Percentiles rank a stretch among this genome's conserved stretches.
Conservation (phyloP, 2,888 invertebrate genomes). For the Orgyia antiqua region DNA sequence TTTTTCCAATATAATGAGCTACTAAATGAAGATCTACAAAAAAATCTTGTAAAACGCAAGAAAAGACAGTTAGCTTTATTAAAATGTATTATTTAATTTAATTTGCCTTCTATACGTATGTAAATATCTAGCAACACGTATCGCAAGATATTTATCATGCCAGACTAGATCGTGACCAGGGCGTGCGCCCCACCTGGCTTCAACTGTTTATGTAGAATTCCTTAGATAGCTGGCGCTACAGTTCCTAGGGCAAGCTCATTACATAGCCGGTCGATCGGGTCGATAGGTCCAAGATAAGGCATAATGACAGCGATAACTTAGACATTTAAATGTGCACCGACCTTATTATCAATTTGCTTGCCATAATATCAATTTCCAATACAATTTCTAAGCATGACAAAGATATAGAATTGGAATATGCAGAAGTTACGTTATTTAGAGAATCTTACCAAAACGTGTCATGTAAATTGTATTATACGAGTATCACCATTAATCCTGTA, state of each 20-base stretch:
- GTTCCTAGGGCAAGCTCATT: constrained; percentile 14
- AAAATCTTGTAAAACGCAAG: not conserved
- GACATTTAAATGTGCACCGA: too few species aligned
- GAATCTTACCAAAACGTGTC: too few species aligned
- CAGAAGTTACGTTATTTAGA: too few species aligned
- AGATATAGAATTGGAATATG: too few species aligned
- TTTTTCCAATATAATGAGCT: too few species aligned
- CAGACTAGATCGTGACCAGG: constrained; percentile 39
- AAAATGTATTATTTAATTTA: not conserved
- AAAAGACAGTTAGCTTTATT: not conserved
- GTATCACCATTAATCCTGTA: too few species aligned
- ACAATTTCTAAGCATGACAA: too few species aligned
- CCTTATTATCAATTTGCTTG: too few species aligned
- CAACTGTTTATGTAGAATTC: constrained; percentile 30
- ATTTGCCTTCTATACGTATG: constrained; percentile 8
- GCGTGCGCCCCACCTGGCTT: constrained; percentile 25
- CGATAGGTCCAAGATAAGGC: constrained; percentile 12
- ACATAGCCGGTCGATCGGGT: constrained; percentile 10
- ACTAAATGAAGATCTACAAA: too few species aligned
- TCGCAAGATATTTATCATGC: constrained; percentile 27
- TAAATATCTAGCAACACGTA: constrained; percentile 17
- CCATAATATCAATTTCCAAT: too few species aligned
- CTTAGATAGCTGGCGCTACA: constrained; percentile 15
- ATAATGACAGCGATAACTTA: too few species aligned
- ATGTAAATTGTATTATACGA: too few species aligned